These are phyloP conservation scores for Drosophila greeni DNA, from an alignment of 2,888 invertebrate genomes.

Conservation along the genomic window DNA sequence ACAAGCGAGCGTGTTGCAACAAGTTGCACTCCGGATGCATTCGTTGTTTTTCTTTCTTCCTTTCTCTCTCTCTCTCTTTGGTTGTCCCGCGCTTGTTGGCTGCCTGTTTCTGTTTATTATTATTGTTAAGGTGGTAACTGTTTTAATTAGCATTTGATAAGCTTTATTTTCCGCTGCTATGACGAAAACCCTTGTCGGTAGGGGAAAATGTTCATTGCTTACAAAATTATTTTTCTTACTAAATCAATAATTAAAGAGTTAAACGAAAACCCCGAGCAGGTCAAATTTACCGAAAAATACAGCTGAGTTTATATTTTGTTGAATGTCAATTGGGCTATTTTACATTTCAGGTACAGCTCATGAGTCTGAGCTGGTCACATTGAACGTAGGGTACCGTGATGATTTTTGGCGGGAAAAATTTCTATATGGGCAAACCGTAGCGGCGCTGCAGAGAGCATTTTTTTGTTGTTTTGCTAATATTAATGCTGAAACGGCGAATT, in stretches of 20 bases:
- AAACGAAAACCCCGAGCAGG: background rate
- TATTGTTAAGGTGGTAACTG: slow-evolving; percentile 5
- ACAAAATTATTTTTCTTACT: background rate
- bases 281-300: too few species aligned
- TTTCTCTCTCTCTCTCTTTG: background rate
- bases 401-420: slow-evolving; percentile 11
- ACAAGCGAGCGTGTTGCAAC: slow-evolving; percentile 31
- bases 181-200: background rate
- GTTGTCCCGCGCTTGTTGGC: too few species aligned
- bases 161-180: slow-evolving; percentile 10
- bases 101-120: slow-evolving; percentile 1
- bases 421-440: background rate
- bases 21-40: slow-evolving; percentile 37
- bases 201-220: slow-evolving; percentile 11
- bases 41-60: slow-evolving; percentile 11
- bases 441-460: background rate
- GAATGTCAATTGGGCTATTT: background rate
- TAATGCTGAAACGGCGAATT: slow-evolving; percentile 55
- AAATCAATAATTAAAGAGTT: background rate
- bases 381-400: background rate
- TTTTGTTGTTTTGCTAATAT: slow-evolving; percentile 52
- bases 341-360: too few species aligned
- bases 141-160: slow-evolving; percentile 20
- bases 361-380: background rate
- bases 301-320: too few species aligned